Evolutionary conservation across 2,888 invertebrate genomes (phyloP).

Genomic region (Girardia tigrina): DNA sequence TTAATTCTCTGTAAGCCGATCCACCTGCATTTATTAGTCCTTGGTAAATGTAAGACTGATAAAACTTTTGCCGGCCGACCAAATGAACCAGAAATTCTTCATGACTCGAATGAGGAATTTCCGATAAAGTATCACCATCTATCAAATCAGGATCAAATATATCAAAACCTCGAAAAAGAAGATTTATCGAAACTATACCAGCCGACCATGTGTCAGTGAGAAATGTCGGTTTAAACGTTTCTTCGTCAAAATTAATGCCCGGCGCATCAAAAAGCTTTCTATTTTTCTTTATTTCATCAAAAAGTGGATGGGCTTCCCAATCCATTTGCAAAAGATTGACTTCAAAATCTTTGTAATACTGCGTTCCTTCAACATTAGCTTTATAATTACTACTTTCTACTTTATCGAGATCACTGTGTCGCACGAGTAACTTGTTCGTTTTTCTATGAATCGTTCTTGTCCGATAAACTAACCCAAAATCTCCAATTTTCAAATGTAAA

Average conservation of each 20-base stretch:
- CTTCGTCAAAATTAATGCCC: not conserved
- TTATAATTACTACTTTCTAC: not conserved
- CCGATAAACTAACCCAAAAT: not conserved
- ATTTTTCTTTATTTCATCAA: not conserved
- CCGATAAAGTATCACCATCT: not conserved
- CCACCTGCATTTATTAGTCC: not conserved
- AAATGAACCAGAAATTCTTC: constrained; percentile 1
- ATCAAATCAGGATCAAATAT: not conserved
- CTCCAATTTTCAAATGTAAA: not conserved
- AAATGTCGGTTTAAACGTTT: not conserved
- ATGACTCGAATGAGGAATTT: not conserved
- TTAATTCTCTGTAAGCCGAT: not conserved
- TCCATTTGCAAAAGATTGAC: not conserved
- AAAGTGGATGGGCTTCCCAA: not conserved
- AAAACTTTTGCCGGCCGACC: not conserved
- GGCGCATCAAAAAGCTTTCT: not conserved
- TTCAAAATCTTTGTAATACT: not conserved
- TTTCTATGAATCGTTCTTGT: not conserved
- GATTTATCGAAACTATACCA: not conserved
- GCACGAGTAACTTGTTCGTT: not conserved
- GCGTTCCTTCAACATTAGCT: not conserved
- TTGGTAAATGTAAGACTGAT: not conserved
- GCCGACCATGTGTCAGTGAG: not conserved
- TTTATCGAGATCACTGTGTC: not conserved
- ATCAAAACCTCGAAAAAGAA: not conserved